Evolutionary conservation across 2,113 vertebrate genomes (phyloP).

Genomic region (Synchiropus splendidus): DNA sequence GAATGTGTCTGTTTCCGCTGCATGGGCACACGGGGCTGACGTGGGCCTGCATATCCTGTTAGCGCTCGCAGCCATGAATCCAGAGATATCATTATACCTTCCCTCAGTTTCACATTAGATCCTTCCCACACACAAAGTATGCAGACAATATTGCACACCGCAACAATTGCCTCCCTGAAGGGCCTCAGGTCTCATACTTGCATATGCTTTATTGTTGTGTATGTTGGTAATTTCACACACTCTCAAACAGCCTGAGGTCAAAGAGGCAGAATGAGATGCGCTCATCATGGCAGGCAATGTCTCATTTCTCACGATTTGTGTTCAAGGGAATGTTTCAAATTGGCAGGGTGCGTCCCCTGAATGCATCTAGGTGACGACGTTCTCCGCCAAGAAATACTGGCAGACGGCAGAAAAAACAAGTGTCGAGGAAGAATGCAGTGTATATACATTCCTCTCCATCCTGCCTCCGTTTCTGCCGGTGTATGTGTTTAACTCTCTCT

Average conservation of each 20-base stretch:
- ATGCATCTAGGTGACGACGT: too few relatives aligned
- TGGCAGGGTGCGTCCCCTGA: too few relatives aligned
- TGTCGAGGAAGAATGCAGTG: too few relatives aligned
- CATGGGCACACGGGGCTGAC: neutral
- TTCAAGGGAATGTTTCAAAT: too few relatives aligned
- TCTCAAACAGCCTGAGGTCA: constrained; percentile 11
- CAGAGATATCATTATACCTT: constrained; percentile 25
- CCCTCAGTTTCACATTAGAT: constrained; percentile 3
- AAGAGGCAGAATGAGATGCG: constrained; percentile 1
- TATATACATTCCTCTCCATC: too few relatives aligned
- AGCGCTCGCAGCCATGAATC: constrained; percentile 27
- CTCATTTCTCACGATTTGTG: constrained; percentile 1
- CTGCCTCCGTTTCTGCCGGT: neutral
- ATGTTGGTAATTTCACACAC: constrained; percentile 37
- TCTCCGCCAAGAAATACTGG: too few relatives aligned
- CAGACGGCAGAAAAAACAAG: too few relatives aligned
- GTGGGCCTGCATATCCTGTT: constrained; percentile 2
- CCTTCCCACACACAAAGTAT: neutral
- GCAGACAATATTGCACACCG: constrained; percentile 16
- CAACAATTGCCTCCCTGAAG: constrained; percentile 11
- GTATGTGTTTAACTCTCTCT: neutral
- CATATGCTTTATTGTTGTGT: constrained; percentile 12
- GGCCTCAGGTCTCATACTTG: constrained; percentile 14
- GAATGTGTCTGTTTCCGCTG: constrained; percentile 11
- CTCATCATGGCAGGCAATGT: neutral